Percentiles rank a stretch among this genome's conserved stretches.
Evolutionary conservation across 2,888 invertebrate genomes (phyloP).

Genomic region (Drosophila bunnanda): DNA sequence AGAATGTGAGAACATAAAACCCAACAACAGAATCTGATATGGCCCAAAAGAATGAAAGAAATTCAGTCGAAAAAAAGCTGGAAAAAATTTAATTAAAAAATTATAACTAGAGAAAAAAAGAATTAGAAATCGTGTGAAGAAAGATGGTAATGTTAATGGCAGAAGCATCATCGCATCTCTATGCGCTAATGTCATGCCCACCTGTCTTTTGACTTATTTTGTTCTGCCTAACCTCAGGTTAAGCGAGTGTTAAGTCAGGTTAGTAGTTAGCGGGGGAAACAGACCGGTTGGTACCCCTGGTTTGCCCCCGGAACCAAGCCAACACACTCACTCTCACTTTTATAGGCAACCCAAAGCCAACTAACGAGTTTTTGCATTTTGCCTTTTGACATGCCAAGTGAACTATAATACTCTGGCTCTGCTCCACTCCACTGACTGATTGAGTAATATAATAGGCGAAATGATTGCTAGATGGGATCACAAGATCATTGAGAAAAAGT

Average conservation of each 20-base stretch:
- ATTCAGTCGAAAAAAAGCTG: slow-evolving; percentile 53
- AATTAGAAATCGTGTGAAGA: slow-evolving; percentile 74
- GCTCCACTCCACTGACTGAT: slow-evolving; percentile 26
- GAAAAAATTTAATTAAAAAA: slow-evolving; percentile 33
- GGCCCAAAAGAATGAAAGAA: slow-evolving; percentile 24
- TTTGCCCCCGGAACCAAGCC: slow-evolving; percentile 17
- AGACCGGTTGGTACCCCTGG: slow-evolving; percentile 10
- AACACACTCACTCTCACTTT: slow-evolving; percentile 65
- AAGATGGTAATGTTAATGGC: slow-evolving; percentile 7
- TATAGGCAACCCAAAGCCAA: slow-evolving; percentile 47
- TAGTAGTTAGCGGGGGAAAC: slow-evolving; percentile 30
- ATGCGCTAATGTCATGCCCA: slow-evolving; percentile 66
- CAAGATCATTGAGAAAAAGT: slow-evolving; percentile 40
- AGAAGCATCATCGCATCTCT: slow-evolving; percentile 35
- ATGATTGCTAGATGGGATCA: slow-evolving; percentile 24
- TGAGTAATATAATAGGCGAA: slow-evolving; percentile 39
- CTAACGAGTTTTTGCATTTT: slow-evolving; percentile 49
- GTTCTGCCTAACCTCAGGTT: slow-evolving; percentile 20
- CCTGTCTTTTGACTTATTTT: slow-evolving; percentile 56
- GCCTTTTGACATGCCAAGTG: slow-evolving; percentile 53
- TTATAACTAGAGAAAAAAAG: slow-evolving; percentile 1
- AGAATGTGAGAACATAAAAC: slow-evolving; percentile 55
- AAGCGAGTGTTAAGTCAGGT: slow-evolving; percentile 1
- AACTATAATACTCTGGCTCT: slow-evolving; percentile 23
- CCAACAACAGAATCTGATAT: slow-evolving; percentile 27